These are phyloP conservation scores for Daboia siamensis DNA, from an alignment of 2,113 vertebrate genomes.

Conservation along the genomic window DNA sequence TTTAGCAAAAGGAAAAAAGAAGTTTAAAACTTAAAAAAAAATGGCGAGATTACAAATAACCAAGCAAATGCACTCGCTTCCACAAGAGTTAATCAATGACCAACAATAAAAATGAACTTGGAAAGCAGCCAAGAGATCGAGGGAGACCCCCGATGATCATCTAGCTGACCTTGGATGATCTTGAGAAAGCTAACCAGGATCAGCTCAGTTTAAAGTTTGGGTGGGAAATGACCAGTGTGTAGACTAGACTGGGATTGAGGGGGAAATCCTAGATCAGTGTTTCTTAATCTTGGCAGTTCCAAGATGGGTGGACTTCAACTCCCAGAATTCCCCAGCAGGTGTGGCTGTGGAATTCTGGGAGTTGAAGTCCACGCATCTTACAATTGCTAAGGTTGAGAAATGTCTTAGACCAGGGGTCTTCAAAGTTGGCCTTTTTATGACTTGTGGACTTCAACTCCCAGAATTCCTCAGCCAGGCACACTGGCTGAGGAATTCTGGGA, in stretches of 20 bases:
- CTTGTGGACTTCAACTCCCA: too few species aligned
- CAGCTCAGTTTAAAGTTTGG: not conserved
- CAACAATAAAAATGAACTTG: not conserved
- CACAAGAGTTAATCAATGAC: not conserved
- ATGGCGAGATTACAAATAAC: not conserved
- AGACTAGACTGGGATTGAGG: not conserved
- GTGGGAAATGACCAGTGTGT: not conserved
- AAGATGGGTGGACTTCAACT: not conserved
- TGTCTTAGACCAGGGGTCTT: too few species aligned
- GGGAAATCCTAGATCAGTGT: not conserved
- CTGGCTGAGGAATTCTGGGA: too few species aligned
- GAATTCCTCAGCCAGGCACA: too few species aligned
- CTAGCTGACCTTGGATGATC: not conserved
- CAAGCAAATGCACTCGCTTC: not conserved
- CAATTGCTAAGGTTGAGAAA: too few species aligned
- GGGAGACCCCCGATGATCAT: not conserved
- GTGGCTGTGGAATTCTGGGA: too few species aligned
- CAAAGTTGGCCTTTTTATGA: too few species aligned
- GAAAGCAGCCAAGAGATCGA: not conserved
- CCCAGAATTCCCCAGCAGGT: not conserved
- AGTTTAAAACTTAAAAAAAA: not conserved
- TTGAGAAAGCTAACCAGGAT: not conserved
- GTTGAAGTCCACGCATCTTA: too few species aligned
- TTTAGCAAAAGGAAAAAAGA: not conserved
- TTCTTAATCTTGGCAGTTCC: not conserved